Base-by-base conservation (phyloP, 1,140 invertebrate species). In the Acromyrmex charruanus region DNA sequence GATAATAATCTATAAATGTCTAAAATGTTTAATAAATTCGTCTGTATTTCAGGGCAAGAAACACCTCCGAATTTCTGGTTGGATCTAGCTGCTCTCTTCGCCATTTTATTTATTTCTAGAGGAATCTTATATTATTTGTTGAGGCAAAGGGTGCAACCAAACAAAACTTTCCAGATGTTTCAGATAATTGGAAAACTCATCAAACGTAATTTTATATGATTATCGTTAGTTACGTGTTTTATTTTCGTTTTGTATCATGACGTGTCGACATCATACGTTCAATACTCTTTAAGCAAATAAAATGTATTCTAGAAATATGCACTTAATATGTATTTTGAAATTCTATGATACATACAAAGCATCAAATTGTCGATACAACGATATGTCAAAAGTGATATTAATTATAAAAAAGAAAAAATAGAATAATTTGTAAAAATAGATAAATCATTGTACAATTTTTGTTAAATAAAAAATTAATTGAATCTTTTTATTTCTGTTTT, bases 111-210 rank as follows among this genome's bases (percentile, higher is more conserved):
- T 0, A 49, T 95, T 0, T 96, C 97, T 91, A 96, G 96, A 87
- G 91, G 95, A 0, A 89, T 96, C 0, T 96, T 96, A 2, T 97
- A 96, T 94, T 97, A 97, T 91, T 93, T 97, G 59, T 91, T 98
- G 16, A 93, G 96, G 55, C 97, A 97, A 92, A 94, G 97, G 44
- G 90, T 98, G 5, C 96, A 96, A 1, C 97, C 97, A 0, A 97
- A 96, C 88, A 97, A 96, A 92, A 96, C 96, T 0, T 97, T 97
- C 90, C 95, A 96, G 84, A 96, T 96, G 12, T 93, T 97, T 18
- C 96, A 96, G 69, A 93, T 96, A 21, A 96, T 97, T 25, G 96
- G 96, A 5, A 95, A 94, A 77, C 95, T 97, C 68, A 94, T 97
- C 12, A 97, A 97, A 88, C 96, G 92, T 44, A 95, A 97, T 90